phyloP scores from a whole-genome alignment of 2,888 invertebrate species.

The Allygus modestus region DNA sequence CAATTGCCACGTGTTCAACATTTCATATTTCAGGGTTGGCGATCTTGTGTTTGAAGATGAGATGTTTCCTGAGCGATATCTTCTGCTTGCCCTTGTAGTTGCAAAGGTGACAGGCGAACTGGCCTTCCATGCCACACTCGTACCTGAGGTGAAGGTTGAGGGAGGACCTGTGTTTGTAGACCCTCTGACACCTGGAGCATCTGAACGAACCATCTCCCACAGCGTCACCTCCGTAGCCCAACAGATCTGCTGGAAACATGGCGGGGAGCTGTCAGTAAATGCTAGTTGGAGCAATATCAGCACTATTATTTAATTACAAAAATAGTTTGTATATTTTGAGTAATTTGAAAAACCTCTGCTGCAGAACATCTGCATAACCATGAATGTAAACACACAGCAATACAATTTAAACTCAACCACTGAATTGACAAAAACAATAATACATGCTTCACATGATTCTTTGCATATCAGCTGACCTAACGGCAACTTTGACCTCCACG shows the following conservation, averaged over 20 bases:
- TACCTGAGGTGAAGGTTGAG: constrained; percentile 71
- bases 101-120: constrained; percentile 67
- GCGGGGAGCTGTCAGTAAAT: background rate
- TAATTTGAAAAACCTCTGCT: no score
- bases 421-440: no score
- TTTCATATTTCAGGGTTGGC: constrained; percentile 8
- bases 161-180: constrained; percentile 61
- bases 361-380: no score
- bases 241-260: background rate
- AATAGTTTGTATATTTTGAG: no score
- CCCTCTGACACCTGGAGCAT: constrained; percentile 58
- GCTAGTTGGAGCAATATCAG: no score
- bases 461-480: no score
- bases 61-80: constrained; percentile 23
- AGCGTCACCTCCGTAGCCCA: background rate
- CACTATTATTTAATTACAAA: no score
- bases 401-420: no score
- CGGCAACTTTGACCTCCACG: no score
- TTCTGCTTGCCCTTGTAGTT: constrained; percentile 63
- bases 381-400: no score
- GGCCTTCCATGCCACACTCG: constrained; percentile 69
- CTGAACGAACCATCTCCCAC: background rate
- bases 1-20: no score
- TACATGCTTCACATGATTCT: no score
- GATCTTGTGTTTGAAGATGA: constrained; percentile 30